phyloP scores from a whole-genome alignment of 2,888 invertebrate genomes.

The Epicampocera succincta region DNA sequence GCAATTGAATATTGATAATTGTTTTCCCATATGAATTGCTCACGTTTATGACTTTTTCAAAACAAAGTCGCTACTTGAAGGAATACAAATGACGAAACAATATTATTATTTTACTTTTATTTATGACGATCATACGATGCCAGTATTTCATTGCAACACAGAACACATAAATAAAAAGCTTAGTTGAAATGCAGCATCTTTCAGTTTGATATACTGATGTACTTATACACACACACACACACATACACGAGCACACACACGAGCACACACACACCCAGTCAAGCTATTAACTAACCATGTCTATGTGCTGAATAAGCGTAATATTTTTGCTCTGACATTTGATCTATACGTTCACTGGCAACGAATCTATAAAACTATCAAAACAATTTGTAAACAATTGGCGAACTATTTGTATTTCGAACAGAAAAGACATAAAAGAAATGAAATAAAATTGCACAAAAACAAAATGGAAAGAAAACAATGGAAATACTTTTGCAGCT shows the following conservation, averaged over 20 bases:
- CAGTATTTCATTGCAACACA: constrained; percentile 35
- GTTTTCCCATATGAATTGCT: too few species aligned
- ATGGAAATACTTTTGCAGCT: constrained; percentile 18
- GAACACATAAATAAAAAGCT: constrained; percentile 52
- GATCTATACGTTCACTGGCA: constrained; percentile 55
- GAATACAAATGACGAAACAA: not conserved
- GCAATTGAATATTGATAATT: too few species aligned
- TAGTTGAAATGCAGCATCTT: constrained; percentile 33
- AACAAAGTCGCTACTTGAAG: constrained; percentile 2
- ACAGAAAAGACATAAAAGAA: constrained; percentile 22
- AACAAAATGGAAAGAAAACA: not conserved
- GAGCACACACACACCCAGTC: too few species aligned
- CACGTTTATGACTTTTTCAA: not conserved
- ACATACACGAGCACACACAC: too few species aligned
- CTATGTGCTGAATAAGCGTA: constrained; percentile 54
- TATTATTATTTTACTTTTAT: constrained; percentile 20
- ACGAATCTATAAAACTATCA: constrained; percentile 72
- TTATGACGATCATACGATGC: constrained; percentile 34
- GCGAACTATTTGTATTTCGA: constrained; percentile 57
- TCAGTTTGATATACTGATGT: constrained; percentile 25
- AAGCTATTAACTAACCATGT: not conserved
- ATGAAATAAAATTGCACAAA: constrained; percentile 37
- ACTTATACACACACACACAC: not conserved
- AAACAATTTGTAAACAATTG: constrained; percentile 77
- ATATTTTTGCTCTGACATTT: constrained; percentile 46